Evolutionary conservation across 2,888 invertebrate genomes (phyloP), one percentile per base, ranked within the genome.

Genomic region (Portevinia maculata): DNA sequence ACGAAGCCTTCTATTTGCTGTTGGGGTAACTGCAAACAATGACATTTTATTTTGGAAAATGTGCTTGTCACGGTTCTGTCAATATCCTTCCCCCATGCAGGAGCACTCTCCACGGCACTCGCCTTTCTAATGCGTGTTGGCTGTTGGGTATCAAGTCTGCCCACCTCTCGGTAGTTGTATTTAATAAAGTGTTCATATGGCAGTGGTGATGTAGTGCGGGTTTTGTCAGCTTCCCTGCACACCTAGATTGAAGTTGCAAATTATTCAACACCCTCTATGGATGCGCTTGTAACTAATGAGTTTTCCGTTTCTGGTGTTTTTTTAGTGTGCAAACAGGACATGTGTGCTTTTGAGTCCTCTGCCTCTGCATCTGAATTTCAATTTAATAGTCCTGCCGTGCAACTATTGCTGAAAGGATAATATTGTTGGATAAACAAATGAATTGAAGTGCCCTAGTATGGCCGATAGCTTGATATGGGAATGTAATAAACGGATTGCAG

Each of bases 101-200:
- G 5, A 17, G 19, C 37, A 15, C 37, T 13, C 6, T 13, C 17
- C 2, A 7, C 28, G 19, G 15, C 34, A 41, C 11, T 53, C n/a
- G n/a, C 21, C 48, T 39, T 48, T 67, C 65, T 73, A 79, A 79
- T 79, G 62, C 62, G 62, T 67, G 69, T 50, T 79, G 79, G 71
- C 62, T 59, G 52, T 32, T 28, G 11, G 24, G 46, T 48, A 30
- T 59, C 39, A 48, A 15, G 11, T 2, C 55, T 39, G 50, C 65
- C 8, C 24, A n/a, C 7, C 1, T 37, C 34, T 15, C 28, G 13
- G n/a, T 24, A 15, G 3, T 17, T 17, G 11, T 9, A 21, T 53
- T 41, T 53, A 65, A 65, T 65, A 65, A 65, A 67, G 15, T 69
- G 41, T 39, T 69, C 55, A 34, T 46, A 44, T 55, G 21, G 5